Evolutionary conservation across 1,140 invertebrate genomes (phyloP), one percentile per base, ranked within the genome.

Genomic region (Bombus pascuorum): DNA sequence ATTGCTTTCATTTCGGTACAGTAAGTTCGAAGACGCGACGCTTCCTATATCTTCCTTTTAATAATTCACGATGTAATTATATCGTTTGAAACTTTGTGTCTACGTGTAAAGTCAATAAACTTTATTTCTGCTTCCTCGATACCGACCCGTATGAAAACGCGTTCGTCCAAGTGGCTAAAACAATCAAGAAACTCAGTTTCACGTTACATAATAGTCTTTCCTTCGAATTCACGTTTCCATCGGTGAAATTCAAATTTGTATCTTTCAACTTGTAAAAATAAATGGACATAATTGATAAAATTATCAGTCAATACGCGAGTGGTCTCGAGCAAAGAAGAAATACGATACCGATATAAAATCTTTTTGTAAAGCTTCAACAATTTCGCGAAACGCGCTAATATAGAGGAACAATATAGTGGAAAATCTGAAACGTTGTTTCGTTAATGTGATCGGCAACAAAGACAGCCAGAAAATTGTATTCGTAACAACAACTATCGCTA

Each of bases 381-480:
- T 53, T 77, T 83, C 42, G 81, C 8, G 32, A 59, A 81, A 73
- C 77, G 22, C 13, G 18, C 68, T 18, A 22, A 62, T 25, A 25
- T 65, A 77, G 4, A 78, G 59, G 15, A 37, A 53, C 15, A 42
- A 72, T 53, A 28, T 53, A 8, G 65, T 28, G 32, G 15, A 68
- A 53, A 53, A 72, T 59, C 32, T 73, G 47, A 42, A 81, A 62
- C 22, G 13, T n/a, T 53, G n/a, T n/a, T 73, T 42, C 8, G 3
- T 65, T 42, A 28, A 2, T 25, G 9, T 42, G 78, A 10, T 77
- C 47, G 47, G 47, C 62, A n/a, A 13, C 81, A 83, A 83, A 83
- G 74, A 78, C 74, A 83, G 47, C 57, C 62, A 47, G 34, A 32
- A 83, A 68, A 77, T 53, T 37, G 28, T 53, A 37, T 66, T 42